Evolutionary conservation across 2,888 invertebrate species (phyloP).

Genomic region (Andrena haemorrhoa): DNA sequence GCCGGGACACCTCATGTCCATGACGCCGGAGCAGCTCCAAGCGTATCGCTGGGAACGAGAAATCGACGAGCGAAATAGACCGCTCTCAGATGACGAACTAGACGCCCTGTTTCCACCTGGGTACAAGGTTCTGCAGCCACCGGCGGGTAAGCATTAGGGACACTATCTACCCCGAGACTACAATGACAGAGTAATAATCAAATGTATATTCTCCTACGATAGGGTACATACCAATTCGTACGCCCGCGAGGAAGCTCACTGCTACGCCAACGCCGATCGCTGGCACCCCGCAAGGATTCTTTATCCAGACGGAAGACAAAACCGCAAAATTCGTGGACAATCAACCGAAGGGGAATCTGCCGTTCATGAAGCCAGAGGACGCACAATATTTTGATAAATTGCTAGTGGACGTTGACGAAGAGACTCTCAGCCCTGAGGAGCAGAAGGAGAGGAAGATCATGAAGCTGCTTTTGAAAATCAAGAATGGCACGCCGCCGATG

Average conservation of each 20-base stretch:
- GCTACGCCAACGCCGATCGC: constrained; percentile 99
- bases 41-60: constrained; percentile 99
- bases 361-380: constrained; percentile 98
- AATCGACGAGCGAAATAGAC: constrained; percentile 98
- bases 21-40: constrained; percentile 99
- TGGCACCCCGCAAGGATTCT: constrained; percentile 96
- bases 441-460: constrained; percentile 99
- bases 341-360: constrained; percentile 98
- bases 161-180: neutral
- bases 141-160: constrained; percentile 88
- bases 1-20: constrained; percentile 97
- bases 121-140: constrained; percentile 98
- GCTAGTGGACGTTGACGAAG: constrained; percentile 99
- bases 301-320: constrained; percentile 96
- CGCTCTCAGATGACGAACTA: constrained; percentile 98
- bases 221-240: constrained; percentile 97
- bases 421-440: constrained; percentile 97
- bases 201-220: constrained; percentile 39
- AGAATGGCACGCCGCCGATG: constrained; percentile 99
- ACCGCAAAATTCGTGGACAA: constrained; percentile 96
- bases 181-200: neutral
- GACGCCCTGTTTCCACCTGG: constrained; percentile 99
- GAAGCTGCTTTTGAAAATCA: constrained; percentile 98
- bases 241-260: constrained; percentile 98
- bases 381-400: constrained; percentile 99